Base-by-base conservation (phyloP, 2,113 vertebrate species). In the Todiramphus saurophagus region DNA sequence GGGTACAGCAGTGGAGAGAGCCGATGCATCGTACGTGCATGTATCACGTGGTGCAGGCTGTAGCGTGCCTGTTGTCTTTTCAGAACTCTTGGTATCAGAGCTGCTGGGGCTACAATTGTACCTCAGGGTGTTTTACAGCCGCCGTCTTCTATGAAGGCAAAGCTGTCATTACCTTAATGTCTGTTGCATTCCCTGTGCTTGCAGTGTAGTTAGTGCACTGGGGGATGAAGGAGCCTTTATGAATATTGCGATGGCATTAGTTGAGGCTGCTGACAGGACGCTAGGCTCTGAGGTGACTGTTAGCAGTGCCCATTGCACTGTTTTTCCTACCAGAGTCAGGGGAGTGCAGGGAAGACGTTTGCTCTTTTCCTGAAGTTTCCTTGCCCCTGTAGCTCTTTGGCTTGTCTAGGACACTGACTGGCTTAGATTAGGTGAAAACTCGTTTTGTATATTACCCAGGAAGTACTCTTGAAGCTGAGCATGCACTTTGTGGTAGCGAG, bases 21-120 rank as follows among this genome's bases (percentile, higher is more conserved):
- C 43, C 4, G 0, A 8, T 31, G 25, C 0, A 0, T 33, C n/a
- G 13, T 41, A 7, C 1, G 1, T 15, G 19, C 5, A 0, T 0
- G 2, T 51, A 11, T 4, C 33, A 72, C 48, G 41, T 7, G 6
- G 51, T 31, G 39, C 7, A 2, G 73, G n/a, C 43, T 30, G 25
- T 37, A 11, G n/a, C 10, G 28, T 41, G 39, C 72, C 35, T 62
- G 30, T 5, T 62, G 55, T 66, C 15, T 77, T 43, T 80, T 31
- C 88, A 73, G 60, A 62, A 28, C 66, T 53, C 11, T 41, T 63
- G 15, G n/a, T 83, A 18, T 60, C 11, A 1, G 66, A 86, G 68
- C 83, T 89, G 48, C 56, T 72, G 60, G 55, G 48, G 56, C 69
- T 72, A 13, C 33, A 20, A 4, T 4, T 53, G 62, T 48, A 60